Evolutionary conservation across 1,140 invertebrate genomes (phyloP).

Genomic region (Drosophila kepulauana): DNA sequence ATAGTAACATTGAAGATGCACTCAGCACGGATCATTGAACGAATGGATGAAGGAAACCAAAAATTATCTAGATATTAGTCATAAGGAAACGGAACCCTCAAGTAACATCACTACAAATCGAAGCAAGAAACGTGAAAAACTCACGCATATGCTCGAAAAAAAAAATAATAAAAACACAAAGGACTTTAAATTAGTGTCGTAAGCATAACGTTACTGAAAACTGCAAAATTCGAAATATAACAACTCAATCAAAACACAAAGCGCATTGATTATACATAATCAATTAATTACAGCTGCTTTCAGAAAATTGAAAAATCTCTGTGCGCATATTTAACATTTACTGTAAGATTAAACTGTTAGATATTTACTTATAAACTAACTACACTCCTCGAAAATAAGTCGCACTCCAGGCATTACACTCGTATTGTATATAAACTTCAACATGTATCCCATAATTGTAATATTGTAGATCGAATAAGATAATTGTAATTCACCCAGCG

Average conservation of each 20-base stretch:
- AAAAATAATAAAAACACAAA: slow-evolving; percentile 54
- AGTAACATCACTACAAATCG: slow-evolving; percentile 41
- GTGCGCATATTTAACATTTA: slow-evolving; percentile 35
- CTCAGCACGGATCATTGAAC: slow-evolving; percentile 85
- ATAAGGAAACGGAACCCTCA: slow-evolving; percentile 33
- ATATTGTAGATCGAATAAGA: slow-evolving; percentile 2
- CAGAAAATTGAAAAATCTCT: slow-evolving; percentile 55
- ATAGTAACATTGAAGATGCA: slow-evolving; percentile 91
- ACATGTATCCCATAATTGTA: slow-evolving; percentile 18
- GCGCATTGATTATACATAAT: slow-evolving; percentile 10
- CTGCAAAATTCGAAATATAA: slow-evolving; percentile 48
- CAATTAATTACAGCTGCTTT: slow-evolving; percentile 10
- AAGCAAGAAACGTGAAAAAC: neutral
- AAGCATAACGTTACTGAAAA: slow-evolving; percentile 73
- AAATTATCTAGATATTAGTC: slow-evolving; percentile 70
- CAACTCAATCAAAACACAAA: slow-evolving; percentile 50
- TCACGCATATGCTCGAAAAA: slow-evolving; percentile 22
- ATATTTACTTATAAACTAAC: slow-evolving; percentile 28
- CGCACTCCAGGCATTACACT: slow-evolving; percentile 31
- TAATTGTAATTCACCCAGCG: slow-evolving; percentile 31
- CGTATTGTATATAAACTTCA: slow-evolving; percentile 43
- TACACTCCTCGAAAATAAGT: slow-evolving; percentile 45
- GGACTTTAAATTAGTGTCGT: slow-evolving; percentile 74
- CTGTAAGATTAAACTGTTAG: slow-evolving; percentile 21
- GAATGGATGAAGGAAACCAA: slow-evolving; percentile 61